Conservation (phyloP, 2,797 vertebrate species). For the Aselliscus stoliczkanus region DNA sequence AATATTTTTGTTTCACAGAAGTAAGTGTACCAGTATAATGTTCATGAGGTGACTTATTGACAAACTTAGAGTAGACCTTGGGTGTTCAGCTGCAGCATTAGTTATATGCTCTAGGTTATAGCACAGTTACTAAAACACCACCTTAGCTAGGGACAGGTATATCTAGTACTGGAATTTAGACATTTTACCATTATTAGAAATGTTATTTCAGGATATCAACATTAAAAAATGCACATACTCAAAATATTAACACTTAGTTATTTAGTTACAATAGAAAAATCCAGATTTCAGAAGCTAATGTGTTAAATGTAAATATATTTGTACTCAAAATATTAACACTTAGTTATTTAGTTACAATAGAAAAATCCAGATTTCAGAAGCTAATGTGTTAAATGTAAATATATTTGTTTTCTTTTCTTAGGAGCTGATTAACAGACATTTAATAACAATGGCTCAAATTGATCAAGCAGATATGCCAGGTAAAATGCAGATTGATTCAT, state of each 20-base stretch:
- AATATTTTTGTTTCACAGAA: slow-evolving; percentile 25
- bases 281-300: slow-evolving; percentile 2
- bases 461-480: slow-evolving; percentile 98
- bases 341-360: neutral
- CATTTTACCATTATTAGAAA: neutral
- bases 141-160: neutral
- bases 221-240: neutral
- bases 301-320: too few species aligned
- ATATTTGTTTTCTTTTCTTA: slow-evolving; percentile 74
- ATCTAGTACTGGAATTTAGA: neutral
- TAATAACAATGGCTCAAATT: slow-evolving; percentile 99
- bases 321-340: neutral
- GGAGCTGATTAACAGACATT: slow-evolving; percentile 99
- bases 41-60: neutral
- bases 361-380: slow-evolving; percentile 24
- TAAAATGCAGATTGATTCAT: slow-evolving; percentile 75
- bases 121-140: neutral
- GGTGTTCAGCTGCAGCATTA: neutral
- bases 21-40: neutral
- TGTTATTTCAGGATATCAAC: neutral
- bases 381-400: slow-evolving; percentile 15
- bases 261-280: slow-evolving; percentile 18
- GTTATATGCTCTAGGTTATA: neutral
- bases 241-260: neutral
- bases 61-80: neutral